Base-by-base conservation (phyloP, 2,113 vertebrate species). In the Salvator merianae region DNA sequence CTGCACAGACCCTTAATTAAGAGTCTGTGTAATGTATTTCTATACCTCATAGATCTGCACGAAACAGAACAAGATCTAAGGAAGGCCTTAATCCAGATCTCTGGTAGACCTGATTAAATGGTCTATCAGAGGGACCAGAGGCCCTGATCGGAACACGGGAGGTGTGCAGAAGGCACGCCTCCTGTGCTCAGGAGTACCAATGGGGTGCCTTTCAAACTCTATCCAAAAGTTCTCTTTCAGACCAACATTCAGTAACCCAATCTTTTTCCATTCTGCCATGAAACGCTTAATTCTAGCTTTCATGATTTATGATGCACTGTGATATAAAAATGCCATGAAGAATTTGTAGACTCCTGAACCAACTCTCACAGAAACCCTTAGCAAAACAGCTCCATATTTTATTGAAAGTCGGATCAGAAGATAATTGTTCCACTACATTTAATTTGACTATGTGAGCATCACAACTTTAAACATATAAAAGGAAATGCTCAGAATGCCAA, bases 211-310 rank as follows among this genome's bases (percentile, higher is more conserved):
- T 53, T 53, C 50, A 53, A 53, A 53, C 50, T 5, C 50, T 53
- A 53, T 53, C 50, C 50, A 53, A 53, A 53, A 53, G 50, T 53
- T 5, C 50, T 53, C 50, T 53, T 53, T 53, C 66, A 73, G 71
- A 28, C 43, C 26, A 43, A 3, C 13, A 74, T 47, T 50, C 38
- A 74, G 26, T n/a, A 50, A 47, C 13, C 26, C 28, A 43, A 28
- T 59, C 36, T 26, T 34, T 68, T 55, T n/a, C 75, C 76, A 88
- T 66, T 86, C 79, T 84, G 16, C 32, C 66, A 88, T 47, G 10
- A 5, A 0, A n/a, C 88, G 7, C 22, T 74, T 5, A 9, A 77
- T 7, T 1, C 86, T n/a, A 43, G n/a, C n/a, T 77, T 80, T 73
- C 43, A 59, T 38, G 79, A 71, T 36, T 66, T 85, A 32, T 9